Evolutionary conservation across 2,888 invertebrate genomes (phyloP).

Genomic region (Dryadula phaetusa): DNA sequence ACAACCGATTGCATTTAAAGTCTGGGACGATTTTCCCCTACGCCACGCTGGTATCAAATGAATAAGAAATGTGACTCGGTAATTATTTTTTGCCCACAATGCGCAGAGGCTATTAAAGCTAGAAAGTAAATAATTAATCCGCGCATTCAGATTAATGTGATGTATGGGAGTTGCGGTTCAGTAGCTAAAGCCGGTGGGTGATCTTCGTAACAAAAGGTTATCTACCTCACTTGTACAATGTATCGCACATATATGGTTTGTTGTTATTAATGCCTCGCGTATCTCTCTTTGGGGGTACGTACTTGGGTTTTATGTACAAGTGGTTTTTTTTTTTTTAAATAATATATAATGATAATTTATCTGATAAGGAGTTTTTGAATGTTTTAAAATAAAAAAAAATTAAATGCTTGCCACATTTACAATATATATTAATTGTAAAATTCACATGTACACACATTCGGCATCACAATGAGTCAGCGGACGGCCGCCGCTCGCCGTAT

Average conservation of each 20-base stretch:
- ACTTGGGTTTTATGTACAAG: neutral
- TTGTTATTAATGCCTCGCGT: neutral
- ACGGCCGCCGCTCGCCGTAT: neutral
- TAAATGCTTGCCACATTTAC: too few relatives aligned
- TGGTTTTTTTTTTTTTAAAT: too few relatives aligned
- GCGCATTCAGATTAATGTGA: slow-evolving; percentile 28
- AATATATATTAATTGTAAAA: slow-evolving; percentile 1
- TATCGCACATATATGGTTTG: slow-evolving; percentile 5
- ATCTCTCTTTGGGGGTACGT: neutral
- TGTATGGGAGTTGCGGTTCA: slow-evolving; percentile 35
- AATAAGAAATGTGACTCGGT: neutral
- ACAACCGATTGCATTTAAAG: too few relatives aligned
- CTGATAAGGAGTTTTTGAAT: too few relatives aligned
- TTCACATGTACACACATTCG: slow-evolving; percentile 13
- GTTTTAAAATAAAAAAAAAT: too few relatives aligned
- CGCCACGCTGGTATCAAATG: too few relatives aligned
- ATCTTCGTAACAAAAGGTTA: slow-evolving; percentile 28
- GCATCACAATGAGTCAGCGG: slow-evolving; percentile 31
- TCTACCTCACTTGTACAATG: slow-evolving; percentile 32
- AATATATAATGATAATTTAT: too few relatives aligned
- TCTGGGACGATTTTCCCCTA: too few relatives aligned
- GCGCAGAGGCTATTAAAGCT: slow-evolving; percentile 17
- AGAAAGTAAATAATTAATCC: slow-evolving; percentile 33
- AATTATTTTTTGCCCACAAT: slow-evolving; percentile 15
- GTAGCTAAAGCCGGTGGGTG: slow-evolving; percentile 31